Percentiles rank a stretch among this genome's conserved stretches.
phyloP scores from a whole-genome alignment of 2,888 invertebrate species.

The Acrobeloides nanus region DNA sequence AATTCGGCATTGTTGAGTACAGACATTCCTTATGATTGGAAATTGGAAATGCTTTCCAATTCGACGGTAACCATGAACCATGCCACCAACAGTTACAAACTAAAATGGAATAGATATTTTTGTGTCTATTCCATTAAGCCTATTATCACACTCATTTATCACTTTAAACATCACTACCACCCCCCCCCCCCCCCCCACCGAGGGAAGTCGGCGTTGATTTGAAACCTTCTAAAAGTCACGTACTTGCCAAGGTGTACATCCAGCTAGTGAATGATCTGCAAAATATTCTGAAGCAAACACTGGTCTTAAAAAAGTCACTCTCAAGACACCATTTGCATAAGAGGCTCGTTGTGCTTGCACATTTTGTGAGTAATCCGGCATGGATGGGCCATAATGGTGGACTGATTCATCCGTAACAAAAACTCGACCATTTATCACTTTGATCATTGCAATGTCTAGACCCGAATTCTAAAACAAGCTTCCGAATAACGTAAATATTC shows the following conservation, averaged over 20 bases:
- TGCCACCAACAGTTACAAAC: slow-evolving; percentile 24
- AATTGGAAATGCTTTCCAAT: slow-evolving; percentile 20
- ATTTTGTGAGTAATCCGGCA: slow-evolving; percentile 30
- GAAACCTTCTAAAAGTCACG: too few relatives aligned
- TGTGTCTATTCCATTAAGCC: too few relatives aligned
- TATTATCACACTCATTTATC: too few relatives aligned
- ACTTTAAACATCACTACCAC: too few relatives aligned
- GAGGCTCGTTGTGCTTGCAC: slow-evolving; percentile 8
- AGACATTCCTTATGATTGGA: slow-evolving; percentile 16
- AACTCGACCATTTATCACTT: slow-evolving; percentile 38
- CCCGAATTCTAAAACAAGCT: slow-evolving; percentile 38
- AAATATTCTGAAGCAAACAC: slow-evolving; percentile 11
- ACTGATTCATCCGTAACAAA: slow-evolving; percentile 46
- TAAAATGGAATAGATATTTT: too few relatives aligned
- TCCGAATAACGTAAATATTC: too few relatives aligned
- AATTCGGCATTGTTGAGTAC: slow-evolving; percentile 24
- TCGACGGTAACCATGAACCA: background rate
- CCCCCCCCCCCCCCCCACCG: too few relatives aligned
- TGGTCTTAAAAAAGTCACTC: slow-evolving; percentile 23
- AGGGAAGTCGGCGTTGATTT: too few relatives aligned
- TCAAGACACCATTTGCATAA: slow-evolving; percentile 18
- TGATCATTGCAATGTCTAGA: slow-evolving; percentile 41
- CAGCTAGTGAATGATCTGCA: slow-evolving; percentile 14
- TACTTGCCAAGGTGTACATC: slow-evolving; percentile 27
- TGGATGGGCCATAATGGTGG: slow-evolving; percentile 37